These are phyloP conservation scores for Seriola aureovittata DNA, from an alignment of 2,113 vertebrate species.

Conservation along the genomic window DNA sequence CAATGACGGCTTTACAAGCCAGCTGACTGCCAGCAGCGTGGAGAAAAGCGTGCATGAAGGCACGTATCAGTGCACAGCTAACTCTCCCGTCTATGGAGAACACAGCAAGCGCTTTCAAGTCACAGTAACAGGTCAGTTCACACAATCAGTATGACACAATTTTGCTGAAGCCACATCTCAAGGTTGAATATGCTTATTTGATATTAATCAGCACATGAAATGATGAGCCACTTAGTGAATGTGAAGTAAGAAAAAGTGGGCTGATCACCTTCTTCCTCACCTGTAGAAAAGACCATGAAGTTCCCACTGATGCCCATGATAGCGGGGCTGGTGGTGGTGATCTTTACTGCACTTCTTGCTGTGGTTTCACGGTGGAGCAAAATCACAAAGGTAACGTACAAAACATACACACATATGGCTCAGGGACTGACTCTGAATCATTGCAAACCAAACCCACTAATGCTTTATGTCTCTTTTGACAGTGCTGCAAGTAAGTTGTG, in stretches of 20 bases:
- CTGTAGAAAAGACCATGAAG: slow-evolving; percentile 73
- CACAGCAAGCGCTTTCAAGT: slow-evolving; percentile 67
- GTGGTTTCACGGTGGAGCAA: slow-evolving; percentile 72
- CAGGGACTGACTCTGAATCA: not conserved
- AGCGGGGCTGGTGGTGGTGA: slow-evolving; percentile 81
- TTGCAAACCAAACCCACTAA: slow-evolving; percentile 1
- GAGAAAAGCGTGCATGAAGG: slow-evolving; percentile 68
- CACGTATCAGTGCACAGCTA: slow-evolving; percentile 69
- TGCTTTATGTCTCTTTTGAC: slow-evolving; percentile 39
- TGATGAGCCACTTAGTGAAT: not conserved
- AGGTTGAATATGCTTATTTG: not conserved
- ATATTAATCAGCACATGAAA: not conserved
- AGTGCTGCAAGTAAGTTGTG: slow-evolving; percentile 71
- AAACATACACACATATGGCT: not conserved
- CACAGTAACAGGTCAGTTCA: slow-evolving; percentile 76
- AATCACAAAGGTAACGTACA: slow-evolving; percentile 69
- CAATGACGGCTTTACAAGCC: slow-evolving; percentile 62
- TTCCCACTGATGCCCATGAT: slow-evolving; percentile 80
- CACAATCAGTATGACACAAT: not conserved
- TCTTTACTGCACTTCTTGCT: slow-evolving; percentile 74
- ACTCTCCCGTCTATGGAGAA: slow-evolving; percentile 39
- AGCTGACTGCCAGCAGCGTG: slow-evolving; percentile 40
- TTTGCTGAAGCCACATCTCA: not conserved
- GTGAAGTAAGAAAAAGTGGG: not conserved
- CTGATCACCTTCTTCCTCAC: slow-evolving; percentile 14